Conservation (phyloP, 1,140 invertebrate genomes). For the Platorchestia sp. region DNA sequence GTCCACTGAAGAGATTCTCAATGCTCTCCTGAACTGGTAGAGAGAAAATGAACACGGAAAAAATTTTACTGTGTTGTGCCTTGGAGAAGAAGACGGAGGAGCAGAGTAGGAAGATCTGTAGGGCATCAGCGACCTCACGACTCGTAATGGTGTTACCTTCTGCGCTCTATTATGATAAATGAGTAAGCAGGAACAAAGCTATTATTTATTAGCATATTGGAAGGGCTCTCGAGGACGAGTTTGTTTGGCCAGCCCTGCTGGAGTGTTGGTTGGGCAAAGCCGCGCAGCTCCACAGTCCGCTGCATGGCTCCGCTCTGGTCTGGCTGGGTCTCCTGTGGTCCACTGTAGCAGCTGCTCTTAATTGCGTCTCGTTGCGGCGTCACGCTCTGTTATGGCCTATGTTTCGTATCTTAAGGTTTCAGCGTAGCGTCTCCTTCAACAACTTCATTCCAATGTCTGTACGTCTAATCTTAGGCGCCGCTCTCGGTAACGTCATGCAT, state of each 20-base stretch:
- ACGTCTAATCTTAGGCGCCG: no score
- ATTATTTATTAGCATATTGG: slow-evolving; percentile 56
- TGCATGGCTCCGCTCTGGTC: neutral
- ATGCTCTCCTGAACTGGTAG: neutral
- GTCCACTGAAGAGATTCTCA: neutral
- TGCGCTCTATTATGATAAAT: slow-evolving; percentile 52
- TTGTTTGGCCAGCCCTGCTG: slow-evolving; percentile 32
- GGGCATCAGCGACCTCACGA: slow-evolving; percentile 45
- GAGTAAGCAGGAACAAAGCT: slow-evolving; percentile 54
- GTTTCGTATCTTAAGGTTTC: no score
- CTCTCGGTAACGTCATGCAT: no score
- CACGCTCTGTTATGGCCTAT: neutral
- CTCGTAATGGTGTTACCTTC: slow-evolving; percentile 49
- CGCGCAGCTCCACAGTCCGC: neutral
- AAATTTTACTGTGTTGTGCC: neutral
- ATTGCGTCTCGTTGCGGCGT: neutral
- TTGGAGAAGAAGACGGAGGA: neutral
- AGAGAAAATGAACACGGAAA: slow-evolving; percentile 1
- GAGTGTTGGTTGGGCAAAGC: slow-evolving; percentile 26
- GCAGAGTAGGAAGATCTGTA: slow-evolving; percentile 24
- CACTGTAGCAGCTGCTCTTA: neutral
- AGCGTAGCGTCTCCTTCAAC: no score
- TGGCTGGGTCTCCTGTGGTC: neutral
- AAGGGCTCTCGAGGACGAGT: slow-evolving; percentile 31
- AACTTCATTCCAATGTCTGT: no score